Evolutionary conservation across 2,113 vertebrate genomes (phyloP), one percentile per base, ranked within the genome.

Genomic region (Petroica traversi): DNA sequence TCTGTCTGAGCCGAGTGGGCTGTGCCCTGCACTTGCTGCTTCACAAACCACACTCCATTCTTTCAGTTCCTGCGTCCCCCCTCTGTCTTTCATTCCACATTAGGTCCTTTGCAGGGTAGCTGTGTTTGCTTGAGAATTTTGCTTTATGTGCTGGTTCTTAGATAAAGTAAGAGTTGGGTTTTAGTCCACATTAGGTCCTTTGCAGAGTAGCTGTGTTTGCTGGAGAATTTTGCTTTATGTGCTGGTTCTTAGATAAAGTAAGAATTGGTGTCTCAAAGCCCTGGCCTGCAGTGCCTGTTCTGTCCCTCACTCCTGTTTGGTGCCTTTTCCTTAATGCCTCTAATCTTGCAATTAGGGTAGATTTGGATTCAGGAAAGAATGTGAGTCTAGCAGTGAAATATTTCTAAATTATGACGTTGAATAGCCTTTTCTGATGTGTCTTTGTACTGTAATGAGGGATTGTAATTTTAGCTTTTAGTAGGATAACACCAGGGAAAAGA

Each of bases 1-100:
- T 93, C 85, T 88, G 94, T 96, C 71, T 96, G 89, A 74, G 54
- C 94, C 46, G 64, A 88, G 84, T 14, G 8, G 68, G 59, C 62
- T 88, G 77, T 38, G 57, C 88, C 86, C 85, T 91, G 88, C 67
- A 11, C 93, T 95, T 57, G 92, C 74, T 86, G 57, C 69, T 77
- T 72, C 52, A 43, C 73, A 86, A 63, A 57, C 34, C 57, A 51
- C 51, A 23, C 80, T 95, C 66, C 64, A 33, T 91, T 91, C 85
- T 92, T 89, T 82, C 72, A 64, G 41, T 54, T 68, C 67, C 73
- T 64, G 5, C 48, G 62, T 64, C 89, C 38, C 33, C 16, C 84
- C 74, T 67, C 4, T 85, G 63, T 18, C 67, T 73, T 28, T 49
- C 12, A 0, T 71, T 86, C 43, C 76, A 54, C 26, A 68, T n/a